Evolutionary conservation across 2,797 vertebrate genomes (phyloP), one percentile per base, ranked within the genome.

Genomic region (Acestrorhynchus altus): DNA sequence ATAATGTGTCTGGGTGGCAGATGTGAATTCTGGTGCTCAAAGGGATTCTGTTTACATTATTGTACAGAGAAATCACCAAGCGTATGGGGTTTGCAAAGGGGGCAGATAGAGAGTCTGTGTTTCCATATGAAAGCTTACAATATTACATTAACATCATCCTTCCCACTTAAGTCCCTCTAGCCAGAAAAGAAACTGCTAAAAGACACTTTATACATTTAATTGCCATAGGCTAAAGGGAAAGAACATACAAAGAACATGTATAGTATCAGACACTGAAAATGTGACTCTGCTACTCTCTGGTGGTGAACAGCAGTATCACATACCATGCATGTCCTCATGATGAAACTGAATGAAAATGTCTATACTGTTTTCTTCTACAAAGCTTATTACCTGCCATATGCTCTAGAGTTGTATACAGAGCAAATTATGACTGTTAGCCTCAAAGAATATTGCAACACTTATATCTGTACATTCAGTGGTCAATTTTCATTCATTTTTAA

Each of bases 381-480:
- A 76, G 81, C 60, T 78, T 65, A 61, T 66, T 74, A 73, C 42
- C 65, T 82, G 73, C 73, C 77, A 77, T 79, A 31, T 57, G 74
- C 70, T 72, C 66, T 72, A 20, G 12, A 31, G 28, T 65, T 28
- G 57, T 72, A 56, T 63, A 65, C 49, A 69, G 67, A 78, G 64
- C 66, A 67, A 56, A 76, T 39, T 47, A 78, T 67, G 83, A 85
- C 83, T 85, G 83, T 83, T 85, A 83, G 76, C 24, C 49, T 42
- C 1, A 46, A 70, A n/a, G 12, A 10, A 31, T 28, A 54, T 31
- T 35, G 54, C 20, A 79, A 22, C 12, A 13, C 11, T 49, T 6
- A 6, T 73, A 60, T 44, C 54, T 39, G 3, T 18, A 22, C 31
- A 52, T 18, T 63, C 26, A 68, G 15, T 26, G 65, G 20, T 4